Percentiles rank a stretch among this genome's conserved stretches.
phyloP scores from a whole-genome alignment of 2,797 vertebrate genomes.

The Babyrousa celebensis region DNA sequence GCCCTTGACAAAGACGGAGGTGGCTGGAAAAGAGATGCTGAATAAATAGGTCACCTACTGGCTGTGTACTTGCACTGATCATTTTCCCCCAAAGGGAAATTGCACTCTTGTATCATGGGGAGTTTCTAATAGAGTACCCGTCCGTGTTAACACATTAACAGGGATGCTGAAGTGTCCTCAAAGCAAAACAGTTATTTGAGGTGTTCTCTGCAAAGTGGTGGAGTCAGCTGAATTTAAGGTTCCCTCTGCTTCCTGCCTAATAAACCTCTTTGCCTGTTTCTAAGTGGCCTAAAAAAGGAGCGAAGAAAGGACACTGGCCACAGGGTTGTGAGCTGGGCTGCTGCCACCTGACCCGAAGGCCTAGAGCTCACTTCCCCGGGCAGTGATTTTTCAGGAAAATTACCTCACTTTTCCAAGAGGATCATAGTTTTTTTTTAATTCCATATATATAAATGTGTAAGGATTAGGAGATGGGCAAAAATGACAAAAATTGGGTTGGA shows the following conservation, averaged over 20 bases:
- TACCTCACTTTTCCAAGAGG: background rate
- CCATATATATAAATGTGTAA: background rate
- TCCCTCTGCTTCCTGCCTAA: conserved; percentile 70
- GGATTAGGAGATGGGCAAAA: background rate
- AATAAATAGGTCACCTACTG: background rate
- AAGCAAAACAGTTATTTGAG: conserved; percentile 58
- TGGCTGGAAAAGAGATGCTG: background rate
- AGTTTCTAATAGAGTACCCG: background rate
- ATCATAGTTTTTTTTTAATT: background rate
- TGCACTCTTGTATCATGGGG: background rate
- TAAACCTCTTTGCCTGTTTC: conserved; percentile 55
- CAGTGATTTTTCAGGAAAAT: background rate
- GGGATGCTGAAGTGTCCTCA: conserved; percentile 60
- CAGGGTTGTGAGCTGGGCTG: background rate
- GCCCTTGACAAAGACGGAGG: background rate
- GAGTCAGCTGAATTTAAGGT: conserved; percentile 74
- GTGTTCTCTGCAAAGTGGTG: conserved; percentile 37
- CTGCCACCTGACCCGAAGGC: accelerated
- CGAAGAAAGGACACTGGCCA: background rate
- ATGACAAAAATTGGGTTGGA: conserved; percentile 7
- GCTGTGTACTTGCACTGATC: background rate
- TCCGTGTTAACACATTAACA: background rate
- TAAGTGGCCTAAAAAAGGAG: conserved; percentile 47
- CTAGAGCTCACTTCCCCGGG: background rate
- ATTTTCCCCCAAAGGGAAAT: background rate